Base-by-base conservation (phyloP, 2,113 vertebrate genomes). In the Pantherophis guttatus region DNA sequence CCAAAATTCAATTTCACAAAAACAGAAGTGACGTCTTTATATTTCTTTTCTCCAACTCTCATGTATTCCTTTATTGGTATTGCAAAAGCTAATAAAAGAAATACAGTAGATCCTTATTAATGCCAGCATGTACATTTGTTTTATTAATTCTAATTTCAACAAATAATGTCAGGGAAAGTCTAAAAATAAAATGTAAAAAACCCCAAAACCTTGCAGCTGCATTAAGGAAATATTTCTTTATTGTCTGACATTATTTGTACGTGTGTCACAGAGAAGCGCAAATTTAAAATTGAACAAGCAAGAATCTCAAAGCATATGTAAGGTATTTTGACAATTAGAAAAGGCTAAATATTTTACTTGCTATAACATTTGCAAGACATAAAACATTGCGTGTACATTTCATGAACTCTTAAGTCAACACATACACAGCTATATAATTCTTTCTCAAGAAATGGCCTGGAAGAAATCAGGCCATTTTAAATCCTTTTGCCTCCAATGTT, bases 291-390 rank as follows among this genome's bases (percentile, higher is more conserved):
- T 7, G 17, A 87, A 9, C 19, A 65, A 62, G 39, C 70, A 54
- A 81, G 90, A 48, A 48, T 91, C 24, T 88, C 91, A 62, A 65
- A 88, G 48, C 17, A 62, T 23, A 62, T 24, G 26, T 53, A 87
- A 62, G 5, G 13, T 33, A 85, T 85, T 91, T 85, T 86, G 55
- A 57, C 29, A 58, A 53, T 33, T 11, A 17, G 29, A 48, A 50
- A 59, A 87, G 55, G 44, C 21, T 53, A 53, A 65, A 65, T 21
- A 54, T 88, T 88, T 75, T 91, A 91, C 94, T 39, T 92, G 17
- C 23, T 92, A 90, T 92, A 94, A n/a, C 33, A 92, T 58, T 44
- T n/a, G 90, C 95, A 94, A 95, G 89, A 8, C 50, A 58, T 48
- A 55, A 75, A 75, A 33, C 54, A 55, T 15, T 33, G n/a, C 6